Conservation (phyloP, 2,797 vertebrate genomes). For the Ibycter americanus region DNA sequence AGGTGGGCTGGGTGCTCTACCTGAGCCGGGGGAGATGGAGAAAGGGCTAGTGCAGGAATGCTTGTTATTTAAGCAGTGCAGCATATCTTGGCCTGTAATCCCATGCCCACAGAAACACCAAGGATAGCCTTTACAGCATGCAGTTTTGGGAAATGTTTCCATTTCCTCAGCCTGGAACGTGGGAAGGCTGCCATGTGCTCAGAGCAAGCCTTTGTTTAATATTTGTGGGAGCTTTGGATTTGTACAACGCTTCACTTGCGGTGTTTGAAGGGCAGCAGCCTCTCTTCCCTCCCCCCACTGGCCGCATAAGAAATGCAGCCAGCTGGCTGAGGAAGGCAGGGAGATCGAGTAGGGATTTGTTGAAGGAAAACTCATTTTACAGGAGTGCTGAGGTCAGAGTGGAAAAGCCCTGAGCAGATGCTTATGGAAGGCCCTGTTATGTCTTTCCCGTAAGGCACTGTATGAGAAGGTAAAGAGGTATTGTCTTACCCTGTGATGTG, state of each 20-base stretch:
- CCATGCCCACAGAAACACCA: not conserved
- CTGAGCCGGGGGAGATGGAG: not conserved
- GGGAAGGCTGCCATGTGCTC: not conserved
- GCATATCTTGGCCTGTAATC: not conserved
- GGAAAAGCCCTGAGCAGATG: not conserved
- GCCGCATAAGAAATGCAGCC: not conserved
- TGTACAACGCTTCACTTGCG: not conserved
- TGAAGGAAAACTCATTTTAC: no score
- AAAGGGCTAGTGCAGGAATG: not conserved
- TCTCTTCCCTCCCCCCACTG: not conserved
- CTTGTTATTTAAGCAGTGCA: not conserved
- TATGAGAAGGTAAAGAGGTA: not conserved
- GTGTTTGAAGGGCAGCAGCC: not conserved
- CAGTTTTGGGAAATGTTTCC: not conserved
- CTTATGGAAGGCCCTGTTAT: not conserved
- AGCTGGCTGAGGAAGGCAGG: not conserved
- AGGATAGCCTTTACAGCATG: not conserved
- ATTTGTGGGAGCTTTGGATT: not conserved
- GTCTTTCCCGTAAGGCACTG: not conserved
- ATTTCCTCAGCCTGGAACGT: not conserved
- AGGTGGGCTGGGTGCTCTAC: not conserved
- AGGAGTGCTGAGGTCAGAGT: not conserved
- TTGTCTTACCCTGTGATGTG: not conserved
- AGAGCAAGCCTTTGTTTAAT: not conserved
- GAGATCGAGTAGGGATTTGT: not conserved